Percentiles rank a stretch among this genome's conserved stretches.
Conservation (phyloP, 2,797 vertebrate genomes). For the Anomalospiza imberbis region DNA sequence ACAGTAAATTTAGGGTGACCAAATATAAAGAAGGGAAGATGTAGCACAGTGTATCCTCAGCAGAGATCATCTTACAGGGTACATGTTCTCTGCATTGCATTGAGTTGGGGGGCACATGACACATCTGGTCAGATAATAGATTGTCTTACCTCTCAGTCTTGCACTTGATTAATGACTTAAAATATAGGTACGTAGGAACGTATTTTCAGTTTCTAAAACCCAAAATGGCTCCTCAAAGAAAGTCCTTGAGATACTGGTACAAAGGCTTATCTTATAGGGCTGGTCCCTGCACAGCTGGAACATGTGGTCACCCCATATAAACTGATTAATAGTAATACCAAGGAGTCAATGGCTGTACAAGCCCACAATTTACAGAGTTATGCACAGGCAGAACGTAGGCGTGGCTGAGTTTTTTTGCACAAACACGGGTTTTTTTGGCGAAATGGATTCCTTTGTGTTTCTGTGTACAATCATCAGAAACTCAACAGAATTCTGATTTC, state of each 20-base stretch:
- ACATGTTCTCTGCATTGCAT: neutral
- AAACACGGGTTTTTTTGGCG: neutral
- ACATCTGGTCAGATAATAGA: neutral
- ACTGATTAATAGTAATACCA: neutral
- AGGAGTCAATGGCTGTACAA: neutral
- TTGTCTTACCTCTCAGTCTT: neutral
- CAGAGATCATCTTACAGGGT: neutral
- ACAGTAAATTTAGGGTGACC: conserved; percentile 32
- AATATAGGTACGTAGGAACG: neutral
- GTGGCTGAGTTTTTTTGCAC: neutral
- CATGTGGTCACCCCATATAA: neutral
- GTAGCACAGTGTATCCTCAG: neutral
- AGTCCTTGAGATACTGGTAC: neutral
- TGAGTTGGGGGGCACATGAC: neutral
- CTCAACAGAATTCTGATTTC: neutral
- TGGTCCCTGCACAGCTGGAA: neutral
- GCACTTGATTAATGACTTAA: neutral
- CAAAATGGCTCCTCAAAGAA: neutral
- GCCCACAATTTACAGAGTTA: neutral
- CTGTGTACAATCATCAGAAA: neutral
- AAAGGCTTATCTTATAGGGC: neutral
- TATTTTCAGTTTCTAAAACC: neutral
- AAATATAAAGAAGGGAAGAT: conserved; percentile 11
- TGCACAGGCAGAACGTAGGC: neutral
- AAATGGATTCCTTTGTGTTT: neutral